These are phyloP conservation scores for Syngnathus typhle DNA, from an alignment of 2,113 vertebrate species.

Conservation along the genomic window DNA sequence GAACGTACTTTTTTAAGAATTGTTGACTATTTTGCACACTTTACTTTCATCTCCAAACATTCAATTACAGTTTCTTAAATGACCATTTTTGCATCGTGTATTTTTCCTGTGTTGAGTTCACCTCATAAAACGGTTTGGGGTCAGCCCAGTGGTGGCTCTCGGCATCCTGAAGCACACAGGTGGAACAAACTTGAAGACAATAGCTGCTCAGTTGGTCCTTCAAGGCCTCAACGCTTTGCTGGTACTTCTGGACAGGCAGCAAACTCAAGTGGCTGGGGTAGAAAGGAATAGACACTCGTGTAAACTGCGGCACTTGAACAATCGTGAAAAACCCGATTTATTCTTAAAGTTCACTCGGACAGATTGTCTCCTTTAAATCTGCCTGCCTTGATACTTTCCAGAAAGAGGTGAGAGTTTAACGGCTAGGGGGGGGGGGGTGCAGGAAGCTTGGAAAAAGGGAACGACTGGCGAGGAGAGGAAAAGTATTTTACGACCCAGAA, in stretches of 20 bases:
- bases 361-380: slow-evolving; percentile 47
- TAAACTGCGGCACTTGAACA: neutral
- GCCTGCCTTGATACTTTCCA: slow-evolving; percentile 49
- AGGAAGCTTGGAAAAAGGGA: slow-evolving; percentile 32
- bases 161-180: slow-evolving; percentile 87
- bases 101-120: slow-evolving; percentile 17
- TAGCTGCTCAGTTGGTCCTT: slow-evolving; percentile 84
- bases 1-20: no score
- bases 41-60: no score
- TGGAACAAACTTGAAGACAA: slow-evolving; percentile 82
- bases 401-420: slow-evolving; percentile 43
- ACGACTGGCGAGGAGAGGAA: slow-evolving; percentile 19
- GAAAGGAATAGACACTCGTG: slow-evolving; percentile 45
- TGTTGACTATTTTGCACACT: no score
- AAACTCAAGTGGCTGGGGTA: slow-evolving; percentile 77
- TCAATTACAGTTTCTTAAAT: no score
- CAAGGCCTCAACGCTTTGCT: slow-evolving; percentile 76
- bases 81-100: no score
- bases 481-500: slow-evolving; percentile 44
- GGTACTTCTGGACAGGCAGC: slow-evolving; percentile 80
- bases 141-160: slow-evolving; percentile 93
- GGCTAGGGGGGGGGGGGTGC: slow-evolving; percentile 21
- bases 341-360: slow-evolving; percentile 38
- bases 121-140: slow-evolving; percentile 92
- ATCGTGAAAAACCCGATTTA: slow-evolving; percentile 40